phyloP scores from a whole-genome alignment of 2,113 vertebrate species.

The Craseonycteris thonglongyai region DNA sequence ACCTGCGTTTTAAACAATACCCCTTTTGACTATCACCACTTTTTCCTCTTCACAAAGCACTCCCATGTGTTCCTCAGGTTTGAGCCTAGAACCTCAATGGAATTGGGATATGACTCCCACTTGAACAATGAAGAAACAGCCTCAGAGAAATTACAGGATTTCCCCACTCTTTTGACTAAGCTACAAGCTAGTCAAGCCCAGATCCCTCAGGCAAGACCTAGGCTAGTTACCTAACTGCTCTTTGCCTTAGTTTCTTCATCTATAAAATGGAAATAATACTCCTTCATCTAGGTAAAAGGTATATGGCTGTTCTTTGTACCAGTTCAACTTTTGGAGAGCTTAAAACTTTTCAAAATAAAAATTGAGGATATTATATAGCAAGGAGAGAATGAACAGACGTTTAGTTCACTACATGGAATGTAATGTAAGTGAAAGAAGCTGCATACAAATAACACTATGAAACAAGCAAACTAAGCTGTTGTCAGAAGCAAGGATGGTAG shows the following conservation, averaged over 20 bases:
- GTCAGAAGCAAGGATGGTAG: neutral
- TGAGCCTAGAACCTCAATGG: neutral
- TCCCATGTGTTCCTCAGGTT: neutral
- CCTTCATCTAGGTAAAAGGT: neutral
- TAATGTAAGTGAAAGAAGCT: neutral
- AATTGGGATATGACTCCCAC: neutral
- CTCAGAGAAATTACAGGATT: neutral
- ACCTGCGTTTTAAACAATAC: neutral
- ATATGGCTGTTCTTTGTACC: neutral
- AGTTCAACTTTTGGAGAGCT: neutral
- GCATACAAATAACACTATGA: neutral
- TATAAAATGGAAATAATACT: neutral
- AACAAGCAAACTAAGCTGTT: neutral
- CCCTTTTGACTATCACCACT: neutral
- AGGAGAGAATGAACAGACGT: neutral
- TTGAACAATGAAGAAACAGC: neutral
- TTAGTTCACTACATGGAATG: neutral
- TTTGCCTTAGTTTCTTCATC: slow-evolving; percentile 5
- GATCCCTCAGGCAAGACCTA: neutral
- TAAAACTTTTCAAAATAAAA: neutral
- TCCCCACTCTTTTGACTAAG: neutral
- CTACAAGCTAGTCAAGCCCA: neutral
- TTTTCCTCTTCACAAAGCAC: neutral
- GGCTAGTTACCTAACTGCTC: neutral
- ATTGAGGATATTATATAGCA: neutral